Conservation (phyloP, 2,113 vertebrate genomes). For the Plotosus lineatus region DNA sequence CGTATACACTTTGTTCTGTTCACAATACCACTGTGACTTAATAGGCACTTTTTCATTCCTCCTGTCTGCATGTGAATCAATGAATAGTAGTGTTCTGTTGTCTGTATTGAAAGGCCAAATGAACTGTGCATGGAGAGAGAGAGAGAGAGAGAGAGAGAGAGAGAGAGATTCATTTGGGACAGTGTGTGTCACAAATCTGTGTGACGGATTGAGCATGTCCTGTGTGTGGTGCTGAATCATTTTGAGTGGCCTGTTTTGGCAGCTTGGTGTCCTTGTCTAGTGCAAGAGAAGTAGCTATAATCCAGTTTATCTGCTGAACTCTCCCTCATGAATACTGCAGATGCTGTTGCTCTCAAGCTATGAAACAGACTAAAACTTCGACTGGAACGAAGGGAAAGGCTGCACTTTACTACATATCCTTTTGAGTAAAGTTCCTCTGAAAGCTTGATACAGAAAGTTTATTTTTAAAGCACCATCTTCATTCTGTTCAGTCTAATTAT, state of each 20-base stretch:
- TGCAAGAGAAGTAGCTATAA: conserved; percentile 32
- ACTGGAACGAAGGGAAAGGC: neutral
- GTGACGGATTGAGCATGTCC: conserved; percentile 14
- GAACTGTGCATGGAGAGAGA: neutral
- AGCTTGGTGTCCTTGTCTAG: conserved; percentile 40
- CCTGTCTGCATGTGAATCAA: conserved; percentile 24
- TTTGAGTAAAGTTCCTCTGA: neutral
- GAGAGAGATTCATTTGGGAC: conserved; percentile 30
- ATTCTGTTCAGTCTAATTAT: neutral
- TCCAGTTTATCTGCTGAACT: neutral
- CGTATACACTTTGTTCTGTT: neutral
- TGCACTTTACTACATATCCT: neutral
- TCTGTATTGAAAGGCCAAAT: conserved; percentile 21
- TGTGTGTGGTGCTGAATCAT: conserved; percentile 44
- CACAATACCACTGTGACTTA: neutral
- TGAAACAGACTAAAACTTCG: neutral
- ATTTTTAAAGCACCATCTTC: neutral
- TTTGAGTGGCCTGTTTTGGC: conserved; percentile 38
- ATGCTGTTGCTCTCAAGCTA: neutral
- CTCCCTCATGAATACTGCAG: neutral
- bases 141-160: conserved; percentile 11
- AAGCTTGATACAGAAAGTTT: neutral
- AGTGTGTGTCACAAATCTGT: conserved; percentile 30
- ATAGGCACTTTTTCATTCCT: conserved; percentile 4
- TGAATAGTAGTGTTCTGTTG: neutral